Evolutionary conservation across 2,113 vertebrate genomes (phyloP).

Genomic region (Riparia riparia): DNA sequence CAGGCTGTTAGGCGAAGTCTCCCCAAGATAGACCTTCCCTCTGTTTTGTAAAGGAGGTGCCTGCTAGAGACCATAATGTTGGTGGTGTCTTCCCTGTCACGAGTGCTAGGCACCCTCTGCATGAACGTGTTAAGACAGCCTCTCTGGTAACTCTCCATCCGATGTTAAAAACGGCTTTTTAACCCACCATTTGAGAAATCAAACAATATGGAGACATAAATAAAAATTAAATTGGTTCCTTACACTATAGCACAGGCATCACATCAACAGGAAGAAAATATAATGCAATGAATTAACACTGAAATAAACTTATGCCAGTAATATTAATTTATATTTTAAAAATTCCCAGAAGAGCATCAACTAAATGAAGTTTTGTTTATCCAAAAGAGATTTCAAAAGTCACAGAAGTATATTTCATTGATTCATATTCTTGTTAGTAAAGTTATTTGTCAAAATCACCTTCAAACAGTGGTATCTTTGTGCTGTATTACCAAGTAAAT

Average conservation of each 20-base stretch:
- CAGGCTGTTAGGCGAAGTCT: background rate
- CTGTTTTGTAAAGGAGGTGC: background rate
- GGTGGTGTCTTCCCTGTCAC: accelerated
- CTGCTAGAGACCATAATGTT: background rate
- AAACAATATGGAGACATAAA: background rate
- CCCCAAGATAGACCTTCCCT: too few species aligned
- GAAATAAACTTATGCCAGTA: background rate
- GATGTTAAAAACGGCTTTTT: background rate
- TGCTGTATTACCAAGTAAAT: background rate
- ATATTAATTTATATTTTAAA: background rate
- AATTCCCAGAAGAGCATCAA: background rate
- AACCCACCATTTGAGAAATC: background rate
- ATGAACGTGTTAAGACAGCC: background rate
- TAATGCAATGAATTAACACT: background rate
- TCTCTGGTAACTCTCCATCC: background rate
- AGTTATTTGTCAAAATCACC: background rate
- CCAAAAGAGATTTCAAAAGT: background rate
- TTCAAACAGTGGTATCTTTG: background rate
- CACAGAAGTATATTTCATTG: background rate
- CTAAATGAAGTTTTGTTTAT: background rate
- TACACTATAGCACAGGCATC: background rate
- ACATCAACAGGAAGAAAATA: background rate
- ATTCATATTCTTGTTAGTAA: background rate
- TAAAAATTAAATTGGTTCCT: background rate
- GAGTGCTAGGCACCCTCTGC: too few species aligned